A percentile compares a stretch with the other conserved stretches of the same genome.
These are phyloP conservation scores for Drosophila elegans DNA, from an alignment of 1,140 invertebrate genomes.

Conservation along the genomic window DNA sequence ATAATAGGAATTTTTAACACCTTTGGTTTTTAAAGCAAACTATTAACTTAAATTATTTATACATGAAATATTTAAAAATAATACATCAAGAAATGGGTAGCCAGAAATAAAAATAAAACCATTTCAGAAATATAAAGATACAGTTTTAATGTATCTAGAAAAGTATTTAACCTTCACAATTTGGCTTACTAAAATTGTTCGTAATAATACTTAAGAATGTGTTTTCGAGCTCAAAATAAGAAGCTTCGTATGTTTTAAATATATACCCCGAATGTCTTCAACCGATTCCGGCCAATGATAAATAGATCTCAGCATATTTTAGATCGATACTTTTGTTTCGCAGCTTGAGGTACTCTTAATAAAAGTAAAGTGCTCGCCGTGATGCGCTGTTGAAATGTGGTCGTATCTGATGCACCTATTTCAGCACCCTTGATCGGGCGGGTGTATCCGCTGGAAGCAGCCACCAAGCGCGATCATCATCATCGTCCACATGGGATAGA, in stretches of 20 bases:
- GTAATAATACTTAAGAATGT: not conserved
- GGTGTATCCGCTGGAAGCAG: slow-evolving; percentile 6
- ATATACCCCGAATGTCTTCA: not conserved
- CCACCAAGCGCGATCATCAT: slow-evolving; percentile 18
- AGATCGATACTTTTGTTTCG: slow-evolving; percentile 6
- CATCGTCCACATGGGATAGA: not conserved
- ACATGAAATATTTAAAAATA: no score
- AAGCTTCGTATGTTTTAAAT: not conserved
- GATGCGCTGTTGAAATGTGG: not conserved
- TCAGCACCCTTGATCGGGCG: slow-evolving; percentile 10
- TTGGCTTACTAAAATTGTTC: no score
- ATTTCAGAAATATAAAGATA: no score
- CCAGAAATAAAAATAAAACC: no score
- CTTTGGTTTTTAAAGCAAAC: no score
- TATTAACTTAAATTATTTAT: no score
- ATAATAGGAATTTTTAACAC: no score
- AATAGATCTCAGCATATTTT: slow-evolving; percentile 7
- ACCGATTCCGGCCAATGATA: not conserved
- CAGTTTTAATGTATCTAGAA: no score
- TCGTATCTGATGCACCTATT: slow-evolving; percentile 11
- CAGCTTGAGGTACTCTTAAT: slow-evolving; percentile 34
- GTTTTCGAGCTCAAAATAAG: no score
- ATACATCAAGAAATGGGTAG: no score
- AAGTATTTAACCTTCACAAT: no score
- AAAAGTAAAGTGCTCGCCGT: slow-evolving; percentile 3